Evolutionary conservation across 2,888 invertebrate species (phyloP), one percentile per base, ranked within the genome.

Genomic region (Miltochrista miniata): DNA sequence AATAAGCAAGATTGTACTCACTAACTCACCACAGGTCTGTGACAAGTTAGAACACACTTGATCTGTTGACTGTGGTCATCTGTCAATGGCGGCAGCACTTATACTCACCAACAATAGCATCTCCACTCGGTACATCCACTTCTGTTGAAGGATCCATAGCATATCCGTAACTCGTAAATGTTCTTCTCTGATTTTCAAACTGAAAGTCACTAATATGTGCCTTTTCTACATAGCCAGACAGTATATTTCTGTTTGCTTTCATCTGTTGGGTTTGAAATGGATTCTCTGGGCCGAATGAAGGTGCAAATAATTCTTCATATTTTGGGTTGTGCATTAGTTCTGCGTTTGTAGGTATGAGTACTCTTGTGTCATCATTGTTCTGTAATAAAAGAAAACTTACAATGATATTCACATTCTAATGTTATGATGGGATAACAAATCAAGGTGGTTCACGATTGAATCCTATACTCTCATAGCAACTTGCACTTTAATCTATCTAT

Each of bases 131-230:
- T 0, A 68, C 70, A 39, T 90, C 92, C 35, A 79, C 88, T 67
- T 96, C 96, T 0, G 96, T 95, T 0, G 98, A 96, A 0, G 99
- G 99, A 90, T 99, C 99, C 56, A 98, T 82, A 0, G 99, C 99
- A 90, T 97, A 98, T 2, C 98, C 98, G 76, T 96, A 98, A 78
- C 98, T 98, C 34, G 96, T 95, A 81, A 99, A 99, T 13, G 98
- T 99, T 70, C 98, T 90, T 51, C 99, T 93, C 79, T 99, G 98
- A 80, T 97, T 98, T 84, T 99, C 99, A 93, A 99, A 99, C 72
- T 98, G 97, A 85, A 99, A 99, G 69, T 97, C 96, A 85, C 96
- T 99, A 44, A 99, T 95, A 81, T 99, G 98, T 0, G 99, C 98
- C 59, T 96, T 95, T 78, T 99, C 99, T 0, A 98, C 97, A 87